A percentile compares a stretch with the other conserved stretches of the same genome.
Conservation (phyloP, 2,888 invertebrate species). For the Drosophila antonietae region DNA sequence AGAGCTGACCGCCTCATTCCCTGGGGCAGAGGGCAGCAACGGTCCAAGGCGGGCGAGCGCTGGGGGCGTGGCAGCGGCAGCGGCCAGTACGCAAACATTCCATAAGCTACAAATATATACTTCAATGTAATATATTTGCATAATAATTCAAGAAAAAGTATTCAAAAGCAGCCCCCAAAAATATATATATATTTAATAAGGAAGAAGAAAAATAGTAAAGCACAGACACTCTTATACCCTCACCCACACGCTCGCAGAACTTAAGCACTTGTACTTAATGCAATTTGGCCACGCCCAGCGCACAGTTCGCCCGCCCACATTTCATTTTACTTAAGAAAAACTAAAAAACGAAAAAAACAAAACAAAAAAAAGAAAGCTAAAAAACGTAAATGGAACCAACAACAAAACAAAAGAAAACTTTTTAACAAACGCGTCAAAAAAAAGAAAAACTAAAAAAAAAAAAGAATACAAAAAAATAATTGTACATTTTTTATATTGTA, state of each 20-base stretch:
- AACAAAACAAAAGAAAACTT: slow-evolving; percentile 45
- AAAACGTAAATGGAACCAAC: slow-evolving; percentile 62
- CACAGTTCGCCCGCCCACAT: slow-evolving; percentile 50
- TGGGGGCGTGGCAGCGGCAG: slow-evolving; percentile 52
- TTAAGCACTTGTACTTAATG: slow-evolving; percentile 79
- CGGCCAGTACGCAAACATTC: slow-evolving; percentile 53
- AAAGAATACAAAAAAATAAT: slow-evolving; percentile 43
- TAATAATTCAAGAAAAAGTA: slow-evolving; percentile 50
- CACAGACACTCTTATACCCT: slow-evolving; percentile 19
- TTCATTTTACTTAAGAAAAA: slow-evolving; percentile 69
- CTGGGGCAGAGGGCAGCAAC: slow-evolving; percentile 33
- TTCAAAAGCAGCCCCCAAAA: slow-evolving; percentile 29
- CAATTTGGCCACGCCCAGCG: slow-evolving; percentile 70
- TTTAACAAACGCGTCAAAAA: slow-evolving; percentile 39
- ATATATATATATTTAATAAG: not conserved
- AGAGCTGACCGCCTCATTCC: slow-evolving; percentile 33
- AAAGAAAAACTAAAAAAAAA: slow-evolving; percentile 12
- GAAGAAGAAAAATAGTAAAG: slow-evolving; percentile 6
- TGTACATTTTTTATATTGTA: slow-evolving; percentile 78
- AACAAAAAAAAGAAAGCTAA: slow-evolving; percentile 14
- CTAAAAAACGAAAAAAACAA: not conserved
- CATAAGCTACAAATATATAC: slow-evolving; percentile 34
- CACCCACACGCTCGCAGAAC: slow-evolving; percentile 39
- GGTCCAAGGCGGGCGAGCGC: slow-evolving; percentile 56
- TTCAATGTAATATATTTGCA: slow-evolving; percentile 7